phyloP scores from a whole-genome alignment of 2,888 invertebrate genomes.

The Phengaris arion region DNA sequence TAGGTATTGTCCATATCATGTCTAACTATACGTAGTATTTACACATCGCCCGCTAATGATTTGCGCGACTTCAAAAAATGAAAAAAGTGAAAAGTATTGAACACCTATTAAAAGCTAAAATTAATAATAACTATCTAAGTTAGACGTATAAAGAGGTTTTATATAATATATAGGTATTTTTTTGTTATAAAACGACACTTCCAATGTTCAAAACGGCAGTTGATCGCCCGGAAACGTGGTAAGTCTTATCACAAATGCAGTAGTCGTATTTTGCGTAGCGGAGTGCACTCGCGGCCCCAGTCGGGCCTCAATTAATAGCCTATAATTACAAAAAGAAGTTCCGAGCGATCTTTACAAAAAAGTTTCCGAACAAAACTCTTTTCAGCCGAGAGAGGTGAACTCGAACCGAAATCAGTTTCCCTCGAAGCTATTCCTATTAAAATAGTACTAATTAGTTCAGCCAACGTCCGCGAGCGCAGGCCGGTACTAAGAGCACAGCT shows the following conservation, averaged over 20 bases:
- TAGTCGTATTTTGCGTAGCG: constrained; percentile 49
- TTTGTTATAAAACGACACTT: constrained; percentile 42
- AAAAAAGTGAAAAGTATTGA: constrained; percentile 67
- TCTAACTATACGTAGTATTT: constrained; percentile 75
- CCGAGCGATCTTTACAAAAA: constrained; percentile 42
- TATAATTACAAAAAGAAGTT: constrained; percentile 47
- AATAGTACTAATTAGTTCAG: constrained; percentile 27
- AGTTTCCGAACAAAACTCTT: constrained; percentile 25
- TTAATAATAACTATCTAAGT: constrained; percentile 73
- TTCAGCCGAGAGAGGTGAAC: constrained; percentile 16
- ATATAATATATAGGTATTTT: constrained; percentile 33
- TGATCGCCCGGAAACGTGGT: constrained; percentile 48
- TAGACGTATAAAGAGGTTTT: constrained; percentile 60
- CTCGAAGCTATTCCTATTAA: constrained; percentile 4
- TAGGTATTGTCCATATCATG: constrained; percentile 78
- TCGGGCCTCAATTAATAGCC: constrained; percentile 47
- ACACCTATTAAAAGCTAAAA: constrained; percentile 78
- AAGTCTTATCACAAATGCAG: constrained; percentile 66
- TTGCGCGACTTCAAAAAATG: constrained; percentile 54
- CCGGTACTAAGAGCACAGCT: constrained; percentile 28
- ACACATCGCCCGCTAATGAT: constrained; percentile 63
- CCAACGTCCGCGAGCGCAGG: constrained; percentile 27
- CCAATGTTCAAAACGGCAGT: constrained; percentile 40
- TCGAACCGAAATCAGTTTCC: constrained; percentile 15
- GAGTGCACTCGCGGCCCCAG: constrained; percentile 25